Base-by-base conservation (phyloP, 2,113 vertebrate species). In the Apistogramma diplotaenia region DNA sequence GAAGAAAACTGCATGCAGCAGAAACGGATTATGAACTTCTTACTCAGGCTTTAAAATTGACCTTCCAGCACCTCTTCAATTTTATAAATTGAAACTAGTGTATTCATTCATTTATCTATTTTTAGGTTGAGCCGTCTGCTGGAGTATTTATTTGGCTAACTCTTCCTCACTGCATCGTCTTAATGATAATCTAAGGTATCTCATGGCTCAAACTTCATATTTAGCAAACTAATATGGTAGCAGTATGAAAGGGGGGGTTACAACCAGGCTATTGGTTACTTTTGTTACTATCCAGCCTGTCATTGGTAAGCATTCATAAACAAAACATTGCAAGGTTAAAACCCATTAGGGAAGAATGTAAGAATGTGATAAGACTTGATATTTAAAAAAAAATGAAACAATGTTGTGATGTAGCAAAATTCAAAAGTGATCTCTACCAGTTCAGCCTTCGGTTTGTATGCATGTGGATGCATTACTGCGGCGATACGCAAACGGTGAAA, bases 401-500 rank as follows among this genome's bases (percentile, higher is more conserved):
- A 11, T 53, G n/a, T 67, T 43, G 29, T 23, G 1, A 73, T 54
- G 29, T 16, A 21, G 18, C 2, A 33, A 75, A 77, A 81, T 25
- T 40, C 49, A 58, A 19, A 79, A 21, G 19, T 54, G 4, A 27
- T 59, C 51, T 53, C 16, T 67, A 46, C 3, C 4, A 29, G 25
- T 31, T 62, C 3, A 33, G 43, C 65, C 19, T 79, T n/a, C 9
- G 19, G 59, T 67, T 78, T 78, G 5, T 40, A 43, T 72, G 21
- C 46, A 62, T 71, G 61, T 70, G 57, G 23, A 78, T 53, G 55
- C 10, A 79, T 89, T 67, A 29, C 21, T 84, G 40, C 51, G 51
- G 53, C 53, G 74, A 79, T 78, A 72, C 78, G 49, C 57, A 83
- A 85, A 77, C 40, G 5, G 62, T 11, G 74, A 60, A 78, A 62